Evolutionary conservation across 2,113 vertebrate genomes (phyloP).

Genomic region (Perca schrenkii): DNA sequence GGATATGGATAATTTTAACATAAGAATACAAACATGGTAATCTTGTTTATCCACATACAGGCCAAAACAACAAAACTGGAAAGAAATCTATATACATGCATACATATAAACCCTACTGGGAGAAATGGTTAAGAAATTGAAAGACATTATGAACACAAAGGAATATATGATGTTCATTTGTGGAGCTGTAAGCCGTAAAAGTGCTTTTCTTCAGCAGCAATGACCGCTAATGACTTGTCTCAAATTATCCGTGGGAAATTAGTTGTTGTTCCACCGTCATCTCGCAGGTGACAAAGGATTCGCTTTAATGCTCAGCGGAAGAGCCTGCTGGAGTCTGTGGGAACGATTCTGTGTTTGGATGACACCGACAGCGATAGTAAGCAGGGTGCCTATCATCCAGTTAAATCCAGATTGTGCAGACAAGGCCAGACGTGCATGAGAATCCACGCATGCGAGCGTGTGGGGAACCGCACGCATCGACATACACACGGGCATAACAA

Average conservation of each 20-base stretch:
- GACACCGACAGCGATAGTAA: slow-evolving; percentile 56
- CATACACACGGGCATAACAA: slow-evolving; percentile 42
- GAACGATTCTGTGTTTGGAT: slow-evolving; percentile 72
- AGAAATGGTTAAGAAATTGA: too few relatives aligned
- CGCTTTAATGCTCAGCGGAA: slow-evolving; percentile 66
- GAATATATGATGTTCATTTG: background rate
- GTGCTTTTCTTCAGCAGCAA: slow-evolving; percentile 3
- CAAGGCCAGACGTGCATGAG: slow-evolving; percentile 30
- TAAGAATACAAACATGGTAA: too few relatives aligned
- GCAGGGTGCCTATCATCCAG: slow-evolving; percentile 68
- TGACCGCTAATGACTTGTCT: slow-evolving; percentile 70
- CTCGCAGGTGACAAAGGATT: slow-evolving; percentile 73
- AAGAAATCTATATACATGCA: too few relatives aligned
- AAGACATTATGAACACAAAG: background rate
- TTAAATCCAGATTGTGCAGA: slow-evolving; percentile 69
- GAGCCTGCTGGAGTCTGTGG: slow-evolving; percentile 79
- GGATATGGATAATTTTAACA: too few relatives aligned
- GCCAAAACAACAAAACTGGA: too few relatives aligned
- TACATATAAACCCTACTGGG: too few relatives aligned
- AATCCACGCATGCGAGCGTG: slow-evolving; percentile 26
- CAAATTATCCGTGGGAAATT: slow-evolving; percentile 62
- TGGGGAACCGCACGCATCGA: slow-evolving; percentile 38
- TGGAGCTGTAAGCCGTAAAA: background rate
- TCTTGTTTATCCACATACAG: too few relatives aligned
- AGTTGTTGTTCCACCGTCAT: slow-evolving; percentile 44